phyloP scores from a whole-genome alignment of 2,113 vertebrate genomes.

The Mesitornis unicolor region DNA sequence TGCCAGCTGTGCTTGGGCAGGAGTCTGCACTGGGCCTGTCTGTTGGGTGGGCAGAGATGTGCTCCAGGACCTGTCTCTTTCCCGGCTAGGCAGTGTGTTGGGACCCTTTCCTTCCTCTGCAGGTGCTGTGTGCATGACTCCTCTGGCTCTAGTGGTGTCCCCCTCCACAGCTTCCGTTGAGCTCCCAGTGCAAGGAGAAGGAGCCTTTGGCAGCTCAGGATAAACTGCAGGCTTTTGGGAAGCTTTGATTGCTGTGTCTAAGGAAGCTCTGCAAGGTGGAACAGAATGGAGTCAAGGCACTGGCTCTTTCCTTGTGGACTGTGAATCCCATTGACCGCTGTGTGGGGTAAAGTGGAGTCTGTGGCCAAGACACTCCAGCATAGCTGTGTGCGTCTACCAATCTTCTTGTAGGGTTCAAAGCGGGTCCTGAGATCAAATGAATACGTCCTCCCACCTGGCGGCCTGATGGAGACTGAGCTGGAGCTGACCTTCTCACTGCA shows the following conservation, averaged over 20 bases:
- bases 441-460: slow-evolving; percentile 91
- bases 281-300: background rate
- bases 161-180: fast-evolving
- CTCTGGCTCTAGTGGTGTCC: background rate
- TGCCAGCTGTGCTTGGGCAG: background rate
- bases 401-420: slow-evolving; percentile 86
- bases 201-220: background rate
- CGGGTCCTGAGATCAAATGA: slow-evolving; percentile 93
- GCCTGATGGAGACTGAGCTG: slow-evolving; percentile 92
- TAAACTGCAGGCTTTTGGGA: background rate
- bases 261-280: background rate
- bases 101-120: background rate
- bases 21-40: background rate
- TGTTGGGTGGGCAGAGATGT: background rate
- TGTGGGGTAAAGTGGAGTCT: background rate
- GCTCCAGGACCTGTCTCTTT: background rate
- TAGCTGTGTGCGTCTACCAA: background rate
- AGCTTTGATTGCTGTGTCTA: background rate
- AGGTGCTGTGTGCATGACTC: background rate
- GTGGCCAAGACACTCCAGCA: background rate
- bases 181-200: background rate
- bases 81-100: background rate
- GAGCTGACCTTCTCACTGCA: slow-evolving; percentile 95
- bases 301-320: background rate
- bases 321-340: background rate